A percentile compares a stretch with the other conserved stretches of the same genome.
These are phyloP conservation scores for Pissodes strobi DNA, from an alignment of 1,140 invertebrate species.

Conservation along the genomic window DNA sequence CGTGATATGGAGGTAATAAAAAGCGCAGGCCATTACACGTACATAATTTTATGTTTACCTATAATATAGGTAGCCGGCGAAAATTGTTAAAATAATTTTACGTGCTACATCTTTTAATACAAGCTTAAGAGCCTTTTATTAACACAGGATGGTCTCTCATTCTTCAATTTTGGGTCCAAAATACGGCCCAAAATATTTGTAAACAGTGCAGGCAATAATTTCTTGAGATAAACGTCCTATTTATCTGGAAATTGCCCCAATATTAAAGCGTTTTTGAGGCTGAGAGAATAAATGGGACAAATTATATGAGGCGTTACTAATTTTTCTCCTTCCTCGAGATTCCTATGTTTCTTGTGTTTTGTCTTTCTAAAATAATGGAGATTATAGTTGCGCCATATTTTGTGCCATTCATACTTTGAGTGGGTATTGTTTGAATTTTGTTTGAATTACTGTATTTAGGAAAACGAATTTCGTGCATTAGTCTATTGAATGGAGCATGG, in stretches of 20 bases:
- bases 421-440: not conserved
- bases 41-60: too few species aligned
- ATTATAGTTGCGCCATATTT: slow-evolving; percentile 17
- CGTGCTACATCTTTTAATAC: too few species aligned
- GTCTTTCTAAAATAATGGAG: slow-evolving; percentile 5
- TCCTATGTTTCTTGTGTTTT: not conserved
- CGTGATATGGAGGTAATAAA: too few species aligned
- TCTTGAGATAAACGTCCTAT: slow-evolving; percentile 4
- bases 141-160: not conserved
- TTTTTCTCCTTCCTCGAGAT: slow-evolving; percentile 3
- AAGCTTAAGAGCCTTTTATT: too few species aligned
- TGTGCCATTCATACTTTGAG: slow-evolving; percentile 3
- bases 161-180: too few species aligned
- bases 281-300: slow-evolving; percentile 2
- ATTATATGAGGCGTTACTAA: slow-evolving; percentile 10
- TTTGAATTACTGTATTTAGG: slow-evolving; percentile 6
- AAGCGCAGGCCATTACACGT: too few species aligned
- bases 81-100: too few species aligned
- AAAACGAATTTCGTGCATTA: too few species aligned
- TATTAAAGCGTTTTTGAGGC: slow-evolving; percentile 6
- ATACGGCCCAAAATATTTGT: too few species aligned
- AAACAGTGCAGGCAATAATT: slow-evolving; percentile 10
- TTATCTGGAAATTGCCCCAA: slow-evolving; percentile 14
- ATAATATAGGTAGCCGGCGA: too few species aligned
- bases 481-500: too few species aligned